Evolutionary conservation across 2,888 invertebrate genomes (phyloP).

Genomic region (Trissolcus japonicus): DNA sequence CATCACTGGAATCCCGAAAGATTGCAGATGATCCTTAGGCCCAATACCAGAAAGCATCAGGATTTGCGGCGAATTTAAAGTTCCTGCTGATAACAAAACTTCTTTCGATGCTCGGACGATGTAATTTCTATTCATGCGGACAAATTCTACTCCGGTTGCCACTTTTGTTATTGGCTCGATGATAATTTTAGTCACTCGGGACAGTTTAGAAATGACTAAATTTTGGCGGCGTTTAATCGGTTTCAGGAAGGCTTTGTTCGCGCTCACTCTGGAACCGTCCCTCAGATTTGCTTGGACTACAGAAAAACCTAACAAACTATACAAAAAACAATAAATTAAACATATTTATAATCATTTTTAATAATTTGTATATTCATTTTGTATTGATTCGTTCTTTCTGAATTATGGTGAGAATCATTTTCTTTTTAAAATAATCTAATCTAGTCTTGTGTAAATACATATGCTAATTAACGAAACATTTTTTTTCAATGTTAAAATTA

Average conservation of each 20-base stretch:
- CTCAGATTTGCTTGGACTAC: slow-evolving; percentile 84
- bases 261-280: slow-evolving; percentile 86
- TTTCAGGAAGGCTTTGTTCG: slow-evolving; percentile 86
- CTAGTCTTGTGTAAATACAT: too few species aligned
- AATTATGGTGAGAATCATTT: too few species aligned
- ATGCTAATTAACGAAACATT: too few species aligned
- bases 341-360: neutral
- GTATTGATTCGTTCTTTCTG: too few species aligned
- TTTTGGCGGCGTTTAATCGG: slow-evolving; percentile 82
- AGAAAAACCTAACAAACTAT: slow-evolving; percentile 81
- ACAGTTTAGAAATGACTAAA: slow-evolving; percentile 83
- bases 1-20: slow-evolving; percentile 80
- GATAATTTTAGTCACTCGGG: slow-evolving; percentile 83
- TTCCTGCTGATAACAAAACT: slow-evolving; percentile 87
- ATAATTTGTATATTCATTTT: neutral
- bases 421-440: too few species aligned
- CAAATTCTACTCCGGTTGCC: slow-evolving; percentile 84
- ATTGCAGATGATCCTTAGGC: slow-evolving; percentile 80
- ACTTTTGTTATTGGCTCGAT: slow-evolving; percentile 81
- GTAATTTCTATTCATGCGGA: slow-evolving; percentile 79
- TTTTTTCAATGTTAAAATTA: too few species aligned
- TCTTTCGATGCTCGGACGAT: slow-evolving; percentile 82
- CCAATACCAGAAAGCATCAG: slow-evolving; percentile 91
- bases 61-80: slow-evolving; percentile 90
- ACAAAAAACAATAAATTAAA: neutral